These are phyloP conservation scores for Astropecten irregularis DNA, from an alignment of 53 echinoderm and acorn worm species.

Conservation along the genomic window DNA sequence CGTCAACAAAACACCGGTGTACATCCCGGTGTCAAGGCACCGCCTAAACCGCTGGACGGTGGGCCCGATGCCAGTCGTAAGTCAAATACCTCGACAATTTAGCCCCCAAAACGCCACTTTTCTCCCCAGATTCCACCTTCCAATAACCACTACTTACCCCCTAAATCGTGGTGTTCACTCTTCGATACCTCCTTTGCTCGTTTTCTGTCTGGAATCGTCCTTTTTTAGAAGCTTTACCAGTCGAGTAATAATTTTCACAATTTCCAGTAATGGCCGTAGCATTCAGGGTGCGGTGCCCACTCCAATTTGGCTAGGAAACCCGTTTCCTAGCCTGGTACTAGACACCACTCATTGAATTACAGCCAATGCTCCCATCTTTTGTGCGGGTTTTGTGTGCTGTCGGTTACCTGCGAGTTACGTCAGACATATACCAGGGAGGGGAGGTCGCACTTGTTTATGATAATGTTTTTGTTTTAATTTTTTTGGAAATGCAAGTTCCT, in stretches of 20 bases:
- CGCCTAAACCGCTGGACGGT: conserved; percentile 41
- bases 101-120: conserved; percentile 3
- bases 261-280: conserved; percentile 54
- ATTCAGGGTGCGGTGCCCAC: conserved; percentile 56
- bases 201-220: conserved; percentile 29
- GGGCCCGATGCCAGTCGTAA: conserved; percentile 12
- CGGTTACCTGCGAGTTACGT: conserved; percentile 50
- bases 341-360: conserved; percentile 26
- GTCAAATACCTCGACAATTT: conserved; percentile 14
- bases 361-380: background rate
- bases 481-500: conserved; percentile 23
- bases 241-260: conserved; percentile 17
- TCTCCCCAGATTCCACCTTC: background rate
- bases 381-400: conserved; percentile 10
- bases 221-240: conserved; percentile 24
- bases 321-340: conserved; percentile 44
- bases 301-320: conserved; percentile 50
- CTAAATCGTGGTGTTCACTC: conserved; percentile 38
- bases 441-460: conserved; percentile 44
- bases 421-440: conserved; percentile 51
- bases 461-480: conserved; percentile 56
- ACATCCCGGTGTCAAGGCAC: conserved; percentile 34
- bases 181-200: conserved; percentile 33
- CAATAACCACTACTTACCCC: conserved; percentile 47
- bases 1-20: conserved; percentile 12